These are phyloP conservation scores for Galeruca laticollis DNA, from an alignment of 2,888 invertebrate species.

Conservation along the genomic window DNA sequence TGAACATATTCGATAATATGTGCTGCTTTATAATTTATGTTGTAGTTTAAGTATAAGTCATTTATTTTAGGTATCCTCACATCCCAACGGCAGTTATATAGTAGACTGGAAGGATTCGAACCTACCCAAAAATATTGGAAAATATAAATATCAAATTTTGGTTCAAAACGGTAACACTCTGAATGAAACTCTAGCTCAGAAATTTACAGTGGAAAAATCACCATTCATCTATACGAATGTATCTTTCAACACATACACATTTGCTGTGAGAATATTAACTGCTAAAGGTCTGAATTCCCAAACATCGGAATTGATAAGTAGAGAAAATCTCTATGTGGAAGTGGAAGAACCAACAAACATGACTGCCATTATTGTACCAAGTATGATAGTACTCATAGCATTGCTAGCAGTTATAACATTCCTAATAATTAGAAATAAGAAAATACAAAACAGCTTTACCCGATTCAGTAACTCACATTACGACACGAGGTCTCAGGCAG, in stretches of 20 bases:
- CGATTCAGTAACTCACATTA: slow-evolving; percentile 88
- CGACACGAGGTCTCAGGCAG: slow-evolving; percentile 87
- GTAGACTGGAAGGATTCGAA: slow-evolving; percentile 75
- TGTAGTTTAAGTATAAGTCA: neutral
- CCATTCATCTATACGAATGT: slow-evolving; percentile 71
- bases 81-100: slow-evolving; percentile 74
- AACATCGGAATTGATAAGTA: slow-evolving; percentile 72
- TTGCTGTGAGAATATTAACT: slow-evolving; percentile 75
- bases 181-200: slow-evolving; percentile 68
- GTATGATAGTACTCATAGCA: slow-evolving; percentile 63
- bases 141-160: slow-evolving; percentile 74
- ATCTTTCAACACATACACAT: slow-evolving; percentile 71
- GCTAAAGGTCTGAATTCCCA: slow-evolving; percentile 73
- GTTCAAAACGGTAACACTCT: slow-evolving; percentile 71
- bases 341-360: slow-evolving; percentile 38
- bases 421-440: slow-evolving; percentile 74
- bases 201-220: slow-evolving; percentile 68
- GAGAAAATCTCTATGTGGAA: slow-evolving; percentile 52
- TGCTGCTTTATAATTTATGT: neutral
- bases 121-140: slow-evolving; percentile 55
- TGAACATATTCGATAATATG: no score
- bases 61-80: slow-evolving; percentile 64
- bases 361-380: slow-evolving; percentile 66
- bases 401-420: slow-evolving; percentile 74
- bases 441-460: slow-evolving; percentile 82